Conservation (phyloP, 2,797 vertebrate species). For the Coilia nasus region DNA sequence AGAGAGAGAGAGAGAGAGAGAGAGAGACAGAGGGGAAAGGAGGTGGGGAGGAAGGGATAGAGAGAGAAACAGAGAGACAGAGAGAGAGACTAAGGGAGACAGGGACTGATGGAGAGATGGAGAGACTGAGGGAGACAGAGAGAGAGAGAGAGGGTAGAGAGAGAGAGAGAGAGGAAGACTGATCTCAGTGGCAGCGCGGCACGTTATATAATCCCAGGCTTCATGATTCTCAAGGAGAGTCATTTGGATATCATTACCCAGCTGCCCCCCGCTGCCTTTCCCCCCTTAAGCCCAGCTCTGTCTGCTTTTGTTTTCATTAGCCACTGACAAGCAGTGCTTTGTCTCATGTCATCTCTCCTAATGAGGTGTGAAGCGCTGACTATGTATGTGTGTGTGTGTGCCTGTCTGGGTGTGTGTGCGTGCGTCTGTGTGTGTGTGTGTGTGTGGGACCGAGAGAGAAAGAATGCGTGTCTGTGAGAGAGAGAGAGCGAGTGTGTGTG, state of each 20-base stretch:
- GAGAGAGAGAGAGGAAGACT: background rate
- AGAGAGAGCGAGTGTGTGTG: background rate
- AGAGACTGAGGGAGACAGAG: background rate
- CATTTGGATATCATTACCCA: conserved; percentile 60
- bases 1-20: conserved; percentile 23
- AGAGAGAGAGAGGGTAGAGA: background rate
- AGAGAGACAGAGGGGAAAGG: background rate
- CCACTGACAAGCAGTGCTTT: conserved; percentile 53
- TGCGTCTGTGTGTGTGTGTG: background rate
- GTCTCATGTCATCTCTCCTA: conserved; percentile 57
- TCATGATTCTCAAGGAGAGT: conserved; percentile 58
- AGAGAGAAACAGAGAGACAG: background rate
- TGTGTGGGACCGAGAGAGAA: background rate
- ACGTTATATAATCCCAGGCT: conserved; percentile 55
- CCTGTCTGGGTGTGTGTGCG: background rate
- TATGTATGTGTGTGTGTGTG: background rate
- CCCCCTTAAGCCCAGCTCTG: conserved; percentile 31
- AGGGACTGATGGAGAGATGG: background rate
- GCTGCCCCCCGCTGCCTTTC: background rate
- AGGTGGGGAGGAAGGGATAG: background rate
- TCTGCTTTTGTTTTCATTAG: conserved; percentile 50
- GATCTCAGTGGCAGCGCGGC: conserved; percentile 43
- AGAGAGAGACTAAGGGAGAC: background rate
- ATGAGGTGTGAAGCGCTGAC: conserved; percentile 50
- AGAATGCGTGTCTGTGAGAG: background rate